Base-by-base conservation (phyloP, 2,113 vertebrate species). In the Brachypteracias leptosomus region DNA sequence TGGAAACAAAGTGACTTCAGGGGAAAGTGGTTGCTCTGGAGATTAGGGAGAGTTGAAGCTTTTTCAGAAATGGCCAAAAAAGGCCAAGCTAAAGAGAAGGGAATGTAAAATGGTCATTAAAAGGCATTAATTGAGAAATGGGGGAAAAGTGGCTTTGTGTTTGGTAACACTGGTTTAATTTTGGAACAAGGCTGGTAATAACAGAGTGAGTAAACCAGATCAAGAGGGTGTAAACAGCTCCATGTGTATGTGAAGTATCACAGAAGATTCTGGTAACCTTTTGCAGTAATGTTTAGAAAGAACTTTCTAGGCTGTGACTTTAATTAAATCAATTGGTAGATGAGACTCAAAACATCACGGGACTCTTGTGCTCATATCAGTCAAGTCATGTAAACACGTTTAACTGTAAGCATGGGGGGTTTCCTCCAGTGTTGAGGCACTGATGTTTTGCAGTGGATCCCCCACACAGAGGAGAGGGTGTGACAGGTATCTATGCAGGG, bases 91-190 rank as follows among this genome's bases (percentile, higher is more conserved):
- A 63, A 84, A 83, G 84, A 90, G 84, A 76, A 28, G 13, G 72
- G 68, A 76, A 44, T 55, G 55, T 81, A 62, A 95, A 90, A 89
- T 47, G 61, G 33, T 84, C n/a, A 55, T 93, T 93, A 73, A 61
- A 84, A 87, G 44, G 46, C 63, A 54, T 92, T 70, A 92, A 47
- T 25, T 73, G 49, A 74, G 65, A 78, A 90, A 85, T 9, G 5
- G 28, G 25, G 31, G 13, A 2, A 89, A 86, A 73, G 29, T 54
- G 88, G 84, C 52, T 82, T 89, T 85, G 62, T 82, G 62, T 90
- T 90, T 68, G 73, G 76, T 59, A 62, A 75, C 86, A 61, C 61
- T 65, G 65, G 87, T 94, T 95, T 89, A 85, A 91, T 96, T 95
- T 82, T 91, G 81, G 66, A 89, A 72, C 42, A 84, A 88, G 83